A percentile compares a stretch with the other conserved stretches of the same genome.
Conservation (phyloP, 2,888 invertebrate genomes). For the Euproctis similis region DNA sequence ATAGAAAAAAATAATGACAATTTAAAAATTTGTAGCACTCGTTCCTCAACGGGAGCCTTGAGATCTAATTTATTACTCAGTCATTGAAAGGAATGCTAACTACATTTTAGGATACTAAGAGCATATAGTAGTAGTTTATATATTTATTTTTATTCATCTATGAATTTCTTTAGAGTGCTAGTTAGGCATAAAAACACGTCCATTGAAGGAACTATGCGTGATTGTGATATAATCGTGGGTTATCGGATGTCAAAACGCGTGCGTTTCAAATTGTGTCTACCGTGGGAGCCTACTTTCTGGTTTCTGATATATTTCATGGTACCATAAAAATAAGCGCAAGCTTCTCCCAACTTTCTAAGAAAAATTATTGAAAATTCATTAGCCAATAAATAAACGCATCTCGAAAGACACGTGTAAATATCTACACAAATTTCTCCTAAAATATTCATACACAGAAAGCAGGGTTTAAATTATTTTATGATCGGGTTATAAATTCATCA, state of each 20-base stretch:
- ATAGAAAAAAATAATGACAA: too few species aligned
- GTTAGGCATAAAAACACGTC: slow-evolving; percentile 68
- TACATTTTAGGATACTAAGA: too few species aligned
- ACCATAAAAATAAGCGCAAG: slow-evolving; percentile 8
- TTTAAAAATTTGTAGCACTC: too few species aligned
- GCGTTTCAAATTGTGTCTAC: slow-evolving; percentile 68
- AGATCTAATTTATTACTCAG: too few species aligned
- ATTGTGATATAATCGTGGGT: slow-evolving; percentile 51
- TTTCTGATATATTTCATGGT: slow-evolving; percentile 27
- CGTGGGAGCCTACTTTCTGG: slow-evolving; percentile 60
- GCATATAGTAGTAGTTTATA: too few species aligned
- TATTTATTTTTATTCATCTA: too few species aligned
- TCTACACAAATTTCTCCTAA: not conserved
- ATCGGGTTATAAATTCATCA: too few species aligned
- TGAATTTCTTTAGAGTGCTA: too few species aligned
- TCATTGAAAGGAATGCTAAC: too few species aligned
- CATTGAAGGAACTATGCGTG: slow-evolving; percentile 56
- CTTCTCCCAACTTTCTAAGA: not conserved
- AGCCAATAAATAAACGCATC: too few species aligned
- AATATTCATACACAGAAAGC: not conserved
- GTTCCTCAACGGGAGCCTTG: too few species aligned
- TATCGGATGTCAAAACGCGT: slow-evolving; percentile 71
- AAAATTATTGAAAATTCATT: not conserved
- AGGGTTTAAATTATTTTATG: not conserved
- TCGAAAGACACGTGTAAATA: not conserved